A percentile compares a stretch with the other conserved stretches of the same genome.
phyloP scores from a whole-genome alignment of 92 coral and sea anemone species.

The Palythoa grandiflora region DNA sequence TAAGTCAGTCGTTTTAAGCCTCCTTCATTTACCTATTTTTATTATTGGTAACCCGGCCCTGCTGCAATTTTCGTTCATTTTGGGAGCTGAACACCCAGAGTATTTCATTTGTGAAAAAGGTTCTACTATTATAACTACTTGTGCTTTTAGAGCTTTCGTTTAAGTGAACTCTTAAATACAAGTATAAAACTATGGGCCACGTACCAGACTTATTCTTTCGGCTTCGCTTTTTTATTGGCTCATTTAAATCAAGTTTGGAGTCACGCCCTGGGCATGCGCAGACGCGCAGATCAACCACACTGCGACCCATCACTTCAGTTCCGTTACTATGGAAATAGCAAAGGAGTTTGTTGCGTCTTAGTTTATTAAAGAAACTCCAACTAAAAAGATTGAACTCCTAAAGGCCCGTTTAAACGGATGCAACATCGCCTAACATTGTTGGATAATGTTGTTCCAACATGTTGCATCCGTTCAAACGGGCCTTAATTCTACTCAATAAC shows the following conservation, averaged over 20 bases:
- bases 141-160: neutral
- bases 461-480: no score
- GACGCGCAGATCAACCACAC: conserved; percentile 90
- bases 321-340: conserved; percentile 54
- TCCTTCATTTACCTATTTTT: no score
- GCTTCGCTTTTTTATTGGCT: conserved; percentile 80
- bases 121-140: neutral
- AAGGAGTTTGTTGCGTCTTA: neutral
- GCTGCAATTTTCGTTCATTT: no score
- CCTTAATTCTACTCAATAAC: no score
- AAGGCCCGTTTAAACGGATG: no score
- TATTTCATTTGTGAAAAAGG: no score
- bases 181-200: neutral
- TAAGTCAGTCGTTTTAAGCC: no score
- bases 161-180: neutral
- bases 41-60: no score
- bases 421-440: no score
- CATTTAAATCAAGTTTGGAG: conserved; percentile 87
- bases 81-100: neutral
- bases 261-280: conserved; percentile 99
- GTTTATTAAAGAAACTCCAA: no score
- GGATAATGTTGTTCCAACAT: no score
- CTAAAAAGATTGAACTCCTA: neutral
- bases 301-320: conserved; percentile 81
- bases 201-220: conserved; percentile 69